phyloP scores from a whole-genome alignment of 1,140 invertebrate species.

The Vanessa tameamea region DNA sequence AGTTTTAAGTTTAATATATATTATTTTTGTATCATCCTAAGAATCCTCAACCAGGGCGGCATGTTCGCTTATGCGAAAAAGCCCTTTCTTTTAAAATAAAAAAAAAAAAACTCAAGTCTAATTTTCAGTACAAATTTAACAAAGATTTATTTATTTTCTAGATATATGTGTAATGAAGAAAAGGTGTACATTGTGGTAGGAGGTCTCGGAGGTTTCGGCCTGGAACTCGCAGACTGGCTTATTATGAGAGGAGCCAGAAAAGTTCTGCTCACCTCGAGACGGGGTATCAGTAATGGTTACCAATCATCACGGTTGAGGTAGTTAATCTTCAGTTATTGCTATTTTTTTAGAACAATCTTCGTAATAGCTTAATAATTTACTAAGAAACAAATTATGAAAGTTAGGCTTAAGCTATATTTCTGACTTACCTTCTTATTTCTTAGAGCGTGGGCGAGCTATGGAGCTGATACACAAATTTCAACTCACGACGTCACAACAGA shows the following conservation, averaged over 20 bases:
- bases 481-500: slow-evolving; percentile 84
- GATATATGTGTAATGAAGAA: slow-evolving; percentile 76
- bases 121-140: too few species aligned
- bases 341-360: not conserved
- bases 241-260: slow-evolving; percentile 89
- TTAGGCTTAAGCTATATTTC: too few species aligned
- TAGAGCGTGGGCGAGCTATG: slow-evolving; percentile 84
- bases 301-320: slow-evolving; percentile 85
- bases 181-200: slow-evolving; percentile 84
- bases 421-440: slow-evolving; percentile 19
- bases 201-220: slow-evolving; percentile 86
- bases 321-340: not conserved
- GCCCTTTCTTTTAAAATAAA: too few species aligned
- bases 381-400: not conserved
- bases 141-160: slow-evolving; percentile 16
- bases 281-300: slow-evolving; percentile 89
- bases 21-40: too few species aligned
- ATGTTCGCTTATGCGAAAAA: too few species aligned
- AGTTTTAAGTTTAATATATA: too few species aligned
- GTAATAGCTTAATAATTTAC: not conserved
- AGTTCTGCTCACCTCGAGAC: slow-evolving; percentile 90
- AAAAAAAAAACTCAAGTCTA: too few species aligned
- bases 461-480: slow-evolving; percentile 83
- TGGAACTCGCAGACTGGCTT: slow-evolving; percentile 94
- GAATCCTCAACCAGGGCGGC: too few species aligned